Evolutionary conservation across 2,888 invertebrate species (phyloP), one percentile per base, ranked within the genome.

Genomic region (Drosophila sordidapex): DNA sequence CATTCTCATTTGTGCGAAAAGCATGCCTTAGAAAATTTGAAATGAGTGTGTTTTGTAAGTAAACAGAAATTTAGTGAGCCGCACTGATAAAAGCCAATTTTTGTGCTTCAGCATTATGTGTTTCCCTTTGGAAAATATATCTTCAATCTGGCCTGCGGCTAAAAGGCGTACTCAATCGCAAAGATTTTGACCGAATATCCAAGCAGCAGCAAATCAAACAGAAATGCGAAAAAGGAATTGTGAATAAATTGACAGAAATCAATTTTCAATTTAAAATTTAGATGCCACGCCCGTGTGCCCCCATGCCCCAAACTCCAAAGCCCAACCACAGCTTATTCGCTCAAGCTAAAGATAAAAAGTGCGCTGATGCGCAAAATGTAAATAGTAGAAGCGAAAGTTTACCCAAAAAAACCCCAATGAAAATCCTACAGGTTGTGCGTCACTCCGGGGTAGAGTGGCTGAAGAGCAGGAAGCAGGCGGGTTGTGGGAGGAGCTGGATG

Each of bases 261-360:
- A 87, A 88, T 87, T 87, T 88, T 84, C 86, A 86, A 87, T 88
- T 82, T 86, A 79, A 83, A 86, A 86, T 86, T 82, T 84, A 88
- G 84, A 86, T 86, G 69, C 52, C 59, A 8, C 18, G 27, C 13
- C 52, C 27, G 43, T 40, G 43, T 13, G 43, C n/a, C 49, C 49
- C 25, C 46, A 29, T 46, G 33, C 18, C 59, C 46, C 6, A 21
- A 43, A 21, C 21, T 4, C 2, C 10, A 5, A 13, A 2, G 25
- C 46, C 7, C 48, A 49, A 6, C 49, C 57, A 51, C 61, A 49
- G 13, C 51, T 18, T 3, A 31, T 58, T 53, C 56, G 65, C 56
- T 54, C 62, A 69, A 56, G 74, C 72, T 69, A 62, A 71, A 83
- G 81, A 86, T 83, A 80, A 67, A 79, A 85, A 82, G 66, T 87